Percentiles rank a stretch among this genome's conserved stretches.
Conservation (phyloP, 2,797 vertebrate species). For the Gallinago stenura region DNA sequence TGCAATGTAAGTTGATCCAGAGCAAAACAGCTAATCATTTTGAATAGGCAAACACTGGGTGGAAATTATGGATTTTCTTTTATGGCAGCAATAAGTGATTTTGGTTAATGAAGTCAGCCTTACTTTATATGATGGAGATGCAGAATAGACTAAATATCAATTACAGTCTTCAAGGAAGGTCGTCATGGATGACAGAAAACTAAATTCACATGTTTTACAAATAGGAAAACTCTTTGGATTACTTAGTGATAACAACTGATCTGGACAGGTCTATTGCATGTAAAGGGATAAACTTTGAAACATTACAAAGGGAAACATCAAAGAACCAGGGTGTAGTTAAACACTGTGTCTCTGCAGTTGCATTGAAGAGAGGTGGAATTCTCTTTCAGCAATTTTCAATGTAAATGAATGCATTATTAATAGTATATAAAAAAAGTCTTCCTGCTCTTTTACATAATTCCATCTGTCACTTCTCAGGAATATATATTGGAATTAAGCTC, state of each 20-base stretch:
- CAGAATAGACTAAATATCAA: background rate
- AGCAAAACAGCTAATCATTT: background rate
- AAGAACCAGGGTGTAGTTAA: background rate
- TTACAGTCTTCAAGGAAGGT: background rate
- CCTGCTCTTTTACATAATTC: background rate
- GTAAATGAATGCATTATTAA: background rate
- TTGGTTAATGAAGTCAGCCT: background rate
- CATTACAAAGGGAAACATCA: background rate
- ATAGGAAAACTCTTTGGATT: background rate
- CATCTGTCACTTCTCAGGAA: background rate
- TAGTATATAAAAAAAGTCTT: background rate
- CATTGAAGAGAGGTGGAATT: background rate
- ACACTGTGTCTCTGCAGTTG: background rate
- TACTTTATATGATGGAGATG: background rate
- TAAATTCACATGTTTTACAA: accelerated
- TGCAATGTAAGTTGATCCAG: background rate
- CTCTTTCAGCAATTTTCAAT: background rate
- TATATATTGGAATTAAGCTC: background rate
- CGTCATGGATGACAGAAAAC: background rate
- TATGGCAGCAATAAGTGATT: background rate
- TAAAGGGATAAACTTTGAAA: background rate
- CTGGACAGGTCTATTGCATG: background rate
- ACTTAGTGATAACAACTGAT: background rate
- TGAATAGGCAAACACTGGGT: background rate
- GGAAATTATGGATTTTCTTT: background rate